These are phyloP conservation scores for Hydrocynus forskahlii DNA, from an alignment of 2,797 vertebrate species.

Conservation along the genomic window DNA sequence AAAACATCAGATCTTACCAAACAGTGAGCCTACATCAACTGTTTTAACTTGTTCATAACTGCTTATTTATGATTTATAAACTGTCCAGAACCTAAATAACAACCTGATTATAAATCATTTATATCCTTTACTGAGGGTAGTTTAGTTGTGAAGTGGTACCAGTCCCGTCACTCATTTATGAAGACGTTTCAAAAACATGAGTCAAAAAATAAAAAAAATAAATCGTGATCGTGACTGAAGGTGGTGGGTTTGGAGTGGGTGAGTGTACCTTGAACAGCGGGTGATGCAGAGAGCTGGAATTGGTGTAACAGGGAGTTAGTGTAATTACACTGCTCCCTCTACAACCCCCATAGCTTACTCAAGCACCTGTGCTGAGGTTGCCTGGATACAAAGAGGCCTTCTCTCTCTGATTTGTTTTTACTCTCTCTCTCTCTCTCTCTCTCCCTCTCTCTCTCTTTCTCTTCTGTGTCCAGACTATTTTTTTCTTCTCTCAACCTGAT, in stretches of 20 bases:
- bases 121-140: too few relatives aligned
- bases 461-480: background rate
- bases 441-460: background rate
- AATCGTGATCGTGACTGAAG: background rate
- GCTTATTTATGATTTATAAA: too few relatives aligned
- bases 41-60: too few relatives aligned
- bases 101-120: too few relatives aligned
- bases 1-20: too few relatives aligned
- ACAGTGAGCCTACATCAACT: too few relatives aligned
- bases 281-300: slow-evolving; percentile 14
- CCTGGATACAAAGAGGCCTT: slow-evolving; percentile 38
- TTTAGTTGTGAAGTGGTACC: too few relatives aligned
- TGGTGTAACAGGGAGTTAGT: slow-evolving; percentile 10
- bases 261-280: background rate
- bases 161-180: background rate
- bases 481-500: background rate
- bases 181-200: background rate
- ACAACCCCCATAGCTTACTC: slow-evolving; percentile 23
- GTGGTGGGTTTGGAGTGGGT: slow-evolving; percentile 3
- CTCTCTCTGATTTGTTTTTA: slow-evolving; percentile 20
- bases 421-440: slow-evolving; percentile 17
- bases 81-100: too few relatives aligned
- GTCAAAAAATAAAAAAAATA: too few relatives aligned
- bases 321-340: slow-evolving; percentile 15
- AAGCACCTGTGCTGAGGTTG: slow-evolving; percentile 38